These are phyloP conservation scores for Deroptyus accipitrinus DNA, from an alignment of 2,113 vertebrate genomes.

Conservation along the genomic window DNA sequence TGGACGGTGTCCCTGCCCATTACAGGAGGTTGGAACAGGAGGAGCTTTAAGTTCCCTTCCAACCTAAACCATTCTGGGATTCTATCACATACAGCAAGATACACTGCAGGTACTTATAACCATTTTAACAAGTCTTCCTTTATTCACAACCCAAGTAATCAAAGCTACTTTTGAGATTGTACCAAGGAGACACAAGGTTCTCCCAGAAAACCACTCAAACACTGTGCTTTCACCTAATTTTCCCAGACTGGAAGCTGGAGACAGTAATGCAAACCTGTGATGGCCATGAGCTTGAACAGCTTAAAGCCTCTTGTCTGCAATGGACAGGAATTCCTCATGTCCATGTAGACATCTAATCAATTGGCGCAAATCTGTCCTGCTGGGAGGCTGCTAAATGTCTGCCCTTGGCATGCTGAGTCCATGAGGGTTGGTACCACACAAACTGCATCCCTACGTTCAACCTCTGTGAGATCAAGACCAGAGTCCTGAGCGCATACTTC, in stretches of 20 bases:
- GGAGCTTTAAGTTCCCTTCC: neutral
- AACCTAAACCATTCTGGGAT: neutral
- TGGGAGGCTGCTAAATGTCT: neutral
- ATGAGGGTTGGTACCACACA: too few relatives aligned
- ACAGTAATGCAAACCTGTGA: fast-evolving
- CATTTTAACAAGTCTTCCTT: neutral
- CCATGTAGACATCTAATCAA: fast-evolving
- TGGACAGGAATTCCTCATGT: too few relatives aligned
- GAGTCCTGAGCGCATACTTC: neutral
- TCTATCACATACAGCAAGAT: neutral
- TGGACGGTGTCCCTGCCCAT: neutral
- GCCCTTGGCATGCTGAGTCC: neutral
- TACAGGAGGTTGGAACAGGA: neutral
- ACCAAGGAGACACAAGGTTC: neutral
- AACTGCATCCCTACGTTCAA: fast-evolving
- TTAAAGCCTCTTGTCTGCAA: neutral
- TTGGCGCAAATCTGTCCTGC: neutral
- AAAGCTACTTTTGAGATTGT: too few relatives aligned
- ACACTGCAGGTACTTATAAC: neutral
- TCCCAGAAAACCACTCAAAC: neutral
- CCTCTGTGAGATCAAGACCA: neutral
- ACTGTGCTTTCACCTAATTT: neutral
- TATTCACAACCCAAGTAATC: neutral
- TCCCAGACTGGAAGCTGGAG: neutral
- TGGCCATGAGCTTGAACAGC: neutral